Conservation (phyloP, 1,140 invertebrate genomes). For the Saccostrea glomerata region DNA sequence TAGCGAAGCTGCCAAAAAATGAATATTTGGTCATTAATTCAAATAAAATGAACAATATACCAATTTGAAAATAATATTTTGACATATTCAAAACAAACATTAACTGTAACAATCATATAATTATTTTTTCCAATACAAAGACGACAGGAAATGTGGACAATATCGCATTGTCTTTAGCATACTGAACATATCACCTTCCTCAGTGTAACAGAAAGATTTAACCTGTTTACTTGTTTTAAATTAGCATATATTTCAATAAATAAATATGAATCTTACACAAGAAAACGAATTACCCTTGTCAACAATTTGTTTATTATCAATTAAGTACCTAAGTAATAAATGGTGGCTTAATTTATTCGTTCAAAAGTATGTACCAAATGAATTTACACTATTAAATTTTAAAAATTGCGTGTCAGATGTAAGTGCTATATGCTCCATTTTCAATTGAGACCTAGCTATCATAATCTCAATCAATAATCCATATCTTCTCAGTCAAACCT, state of each 20-base stretch:
- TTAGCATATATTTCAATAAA: conserved; percentile 25
- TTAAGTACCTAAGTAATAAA: too few relatives aligned
- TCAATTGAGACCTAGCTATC: too few relatives aligned
- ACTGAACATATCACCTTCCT: not conserved
- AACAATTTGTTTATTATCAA: not conserved
- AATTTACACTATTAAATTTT: too few relatives aligned
- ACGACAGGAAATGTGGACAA: not conserved
- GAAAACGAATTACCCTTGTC: not conserved
- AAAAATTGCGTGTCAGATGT: too few relatives aligned
- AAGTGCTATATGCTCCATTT: too few relatives aligned
- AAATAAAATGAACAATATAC: not conserved
- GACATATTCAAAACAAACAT: not conserved
- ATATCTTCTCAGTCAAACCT: too few relatives aligned
- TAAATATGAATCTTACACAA: not conserved
- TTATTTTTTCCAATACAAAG: not conserved
- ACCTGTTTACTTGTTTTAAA: conserved; percentile 1
- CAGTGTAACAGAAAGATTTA: not conserved
- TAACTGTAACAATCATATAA: not conserved
- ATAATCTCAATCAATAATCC: too few relatives aligned
- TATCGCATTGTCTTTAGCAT: not conserved
- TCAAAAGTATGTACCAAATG: too few relatives aligned
- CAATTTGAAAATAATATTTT: not conserved
- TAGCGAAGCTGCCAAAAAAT: not conserved
- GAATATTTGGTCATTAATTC: not conserved
- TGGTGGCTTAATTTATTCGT: too few relatives aligned